Conservation (phyloP, 37 sponge, comb jelly and placozoan species). For the Axinella damicornis region DNA sequence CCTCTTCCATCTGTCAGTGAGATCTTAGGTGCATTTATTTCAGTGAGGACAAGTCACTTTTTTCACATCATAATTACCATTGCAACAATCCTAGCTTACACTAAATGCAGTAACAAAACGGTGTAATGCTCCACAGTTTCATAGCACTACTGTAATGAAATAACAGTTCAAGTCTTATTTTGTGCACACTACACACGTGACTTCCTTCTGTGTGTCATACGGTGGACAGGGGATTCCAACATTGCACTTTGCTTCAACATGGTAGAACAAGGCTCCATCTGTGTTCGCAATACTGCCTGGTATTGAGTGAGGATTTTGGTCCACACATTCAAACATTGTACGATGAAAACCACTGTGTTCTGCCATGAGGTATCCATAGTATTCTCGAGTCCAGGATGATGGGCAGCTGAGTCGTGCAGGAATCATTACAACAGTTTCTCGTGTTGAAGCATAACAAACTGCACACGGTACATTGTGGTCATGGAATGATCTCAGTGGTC, state of each 20-base stretch:
- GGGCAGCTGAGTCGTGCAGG: slow-evolving; percentile 44
- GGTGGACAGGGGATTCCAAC: slow-evolving; percentile 52
- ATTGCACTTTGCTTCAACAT: slow-evolving; percentile 37
- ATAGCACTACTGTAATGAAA: neutral
- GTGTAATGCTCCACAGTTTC: no score
- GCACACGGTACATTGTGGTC: slow-evolving; percentile 44
- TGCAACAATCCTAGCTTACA: no score
- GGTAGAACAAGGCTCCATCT: slow-evolving; percentile 52
- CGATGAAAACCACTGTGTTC: slow-evolving; percentile 8
- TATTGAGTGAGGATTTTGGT: slow-evolving; percentile 9
- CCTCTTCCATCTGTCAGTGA: no score
- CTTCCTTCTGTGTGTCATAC: slow-evolving; percentile 40
- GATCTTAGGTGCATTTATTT: no score
- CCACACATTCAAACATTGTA: slow-evolving; percentile 47
- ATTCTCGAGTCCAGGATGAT: slow-evolving; percentile 46
- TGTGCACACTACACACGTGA: slow-evolving; percentile 61
- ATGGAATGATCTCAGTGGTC: neutral
- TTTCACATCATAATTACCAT: no score
- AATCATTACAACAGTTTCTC: slow-evolving; percentile 25
- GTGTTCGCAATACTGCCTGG: slow-evolving; percentile 11
- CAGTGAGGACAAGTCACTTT: no score
- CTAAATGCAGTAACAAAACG: no score
- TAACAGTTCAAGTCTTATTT: neutral
- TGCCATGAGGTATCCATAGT: slow-evolving; percentile 55
- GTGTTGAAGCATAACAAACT: slow-evolving; percentile 41